phyloP scores from a whole-genome alignment of 2,797 vertebrate species.

The Hemibagrus guttatus region DNA sequence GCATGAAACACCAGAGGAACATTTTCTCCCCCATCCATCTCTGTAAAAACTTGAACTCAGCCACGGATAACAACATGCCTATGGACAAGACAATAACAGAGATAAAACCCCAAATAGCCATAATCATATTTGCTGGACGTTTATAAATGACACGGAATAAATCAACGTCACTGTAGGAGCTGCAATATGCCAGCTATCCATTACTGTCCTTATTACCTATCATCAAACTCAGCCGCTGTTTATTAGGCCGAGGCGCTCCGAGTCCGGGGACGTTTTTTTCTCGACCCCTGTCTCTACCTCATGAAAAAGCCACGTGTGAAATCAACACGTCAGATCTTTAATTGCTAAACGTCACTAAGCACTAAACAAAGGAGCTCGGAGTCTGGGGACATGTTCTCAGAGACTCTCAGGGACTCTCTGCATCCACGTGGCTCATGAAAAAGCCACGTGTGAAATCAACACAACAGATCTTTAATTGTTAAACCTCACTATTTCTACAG shows the following conservation, averaged over 20 bases:
- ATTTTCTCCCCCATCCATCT: not conserved
- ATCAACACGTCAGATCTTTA: slow-evolving; percentile 31
- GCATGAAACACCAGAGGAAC: slow-evolving; percentile 11
- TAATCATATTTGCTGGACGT: slow-evolving; percentile 10
- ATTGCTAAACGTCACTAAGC: slow-evolving; percentile 33
- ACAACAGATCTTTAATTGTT: slow-evolving; percentile 21
- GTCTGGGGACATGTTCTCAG: too few species aligned
- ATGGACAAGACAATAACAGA: slow-evolving; percentile 12
- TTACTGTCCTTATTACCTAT: slow-evolving; percentile 7
- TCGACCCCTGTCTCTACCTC: not conserved
- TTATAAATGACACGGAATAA: slow-evolving; percentile 15
- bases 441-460: slow-evolving; percentile 30
- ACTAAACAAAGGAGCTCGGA: too few species aligned
- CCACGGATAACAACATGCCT: not conserved
- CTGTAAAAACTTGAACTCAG: slow-evolving; percentile 1
- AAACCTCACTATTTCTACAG: too few species aligned
- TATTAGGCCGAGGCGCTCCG: not conserved
- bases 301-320: slow-evolving; percentile 27
- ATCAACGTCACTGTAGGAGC: not conserved
- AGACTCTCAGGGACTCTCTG: too few species aligned
- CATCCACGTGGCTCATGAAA: not conserved
- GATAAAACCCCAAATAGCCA: slow-evolving; percentile 21
- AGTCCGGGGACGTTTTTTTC: not conserved
- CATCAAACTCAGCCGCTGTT: not conserved
- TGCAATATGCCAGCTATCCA: not conserved